Conservation (phyloP, 2,113 vertebrate species). For the Puntigrus tetrazona region DNA sequence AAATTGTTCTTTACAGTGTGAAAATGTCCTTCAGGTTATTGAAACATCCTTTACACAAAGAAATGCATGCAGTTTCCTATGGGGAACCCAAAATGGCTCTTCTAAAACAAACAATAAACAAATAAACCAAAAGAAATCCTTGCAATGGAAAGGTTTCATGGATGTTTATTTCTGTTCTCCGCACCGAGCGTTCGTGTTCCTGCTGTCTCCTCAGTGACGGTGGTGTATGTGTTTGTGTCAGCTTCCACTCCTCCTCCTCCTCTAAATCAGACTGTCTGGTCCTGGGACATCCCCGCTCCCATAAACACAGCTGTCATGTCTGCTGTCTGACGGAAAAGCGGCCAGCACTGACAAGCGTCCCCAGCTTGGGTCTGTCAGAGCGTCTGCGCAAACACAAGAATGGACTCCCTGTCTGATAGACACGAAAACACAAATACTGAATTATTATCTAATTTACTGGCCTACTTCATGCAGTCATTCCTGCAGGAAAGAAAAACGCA, state of each 20-base stretch:
- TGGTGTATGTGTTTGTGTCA: slow-evolving; percentile 72
- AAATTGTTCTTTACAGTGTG: too few relatives aligned
- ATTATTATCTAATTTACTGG: slow-evolving; percentile 24
- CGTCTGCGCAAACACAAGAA: background rate
- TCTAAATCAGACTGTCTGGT: slow-evolving; percentile 43
- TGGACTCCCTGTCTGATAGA: slow-evolving; percentile 1
- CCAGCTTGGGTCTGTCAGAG: slow-evolving; percentile 73
- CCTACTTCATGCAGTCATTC: background rate
- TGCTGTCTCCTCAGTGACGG: slow-evolving; percentile 52
- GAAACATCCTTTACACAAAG: too few relatives aligned
- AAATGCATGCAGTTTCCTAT: too few relatives aligned
- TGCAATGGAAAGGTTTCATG: too few relatives aligned
- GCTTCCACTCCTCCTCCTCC: slow-evolving; percentile 57
- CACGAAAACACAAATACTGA: slow-evolving; percentile 11
- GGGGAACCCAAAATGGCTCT: too few relatives aligned
- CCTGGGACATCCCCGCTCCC: slow-evolving; percentile 74
- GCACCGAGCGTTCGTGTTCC: slow-evolving; percentile 37
- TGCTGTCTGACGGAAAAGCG: slow-evolving; percentile 79
- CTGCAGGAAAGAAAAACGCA: slow-evolving; percentile 53
- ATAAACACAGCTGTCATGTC: slow-evolving; percentile 81
- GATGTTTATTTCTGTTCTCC: slow-evolving; percentile 1
- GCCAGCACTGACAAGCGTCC: slow-evolving; percentile 72
- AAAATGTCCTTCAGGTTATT: too few relatives aligned
- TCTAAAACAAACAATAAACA: too few relatives aligned
- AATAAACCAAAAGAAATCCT: too few relatives aligned